phyloP scores from a whole-genome alignment of 1,140 invertebrate genomes.

The Chrysoperla carnea region DNA sequence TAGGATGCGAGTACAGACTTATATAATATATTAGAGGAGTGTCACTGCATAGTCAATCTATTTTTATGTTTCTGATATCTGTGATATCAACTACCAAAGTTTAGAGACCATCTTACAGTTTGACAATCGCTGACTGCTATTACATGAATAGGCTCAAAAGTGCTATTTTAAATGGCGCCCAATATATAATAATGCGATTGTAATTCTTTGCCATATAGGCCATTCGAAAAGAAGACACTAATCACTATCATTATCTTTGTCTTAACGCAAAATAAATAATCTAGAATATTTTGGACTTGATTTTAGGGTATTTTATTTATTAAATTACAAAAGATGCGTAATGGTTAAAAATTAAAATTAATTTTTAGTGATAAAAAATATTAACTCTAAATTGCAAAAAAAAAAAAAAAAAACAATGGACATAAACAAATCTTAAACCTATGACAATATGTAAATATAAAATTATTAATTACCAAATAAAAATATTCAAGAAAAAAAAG shows the following conservation, averaged over 20 bases:
- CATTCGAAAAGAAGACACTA: no score
- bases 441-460: constrained; percentile 26
- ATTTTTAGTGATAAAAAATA: not conserved
- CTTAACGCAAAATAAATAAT: not conserved
- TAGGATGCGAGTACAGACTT: no score
- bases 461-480: not conserved
- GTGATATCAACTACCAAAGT: no score
- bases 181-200: no score
- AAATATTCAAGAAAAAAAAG: not conserved
- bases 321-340: not conserved
- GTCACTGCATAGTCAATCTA: no score
- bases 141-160: no score
- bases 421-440: constrained; percentile 6
- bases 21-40: no score
- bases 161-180: no score
- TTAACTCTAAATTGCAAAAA: not conserved
- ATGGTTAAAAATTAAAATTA: not conserved
- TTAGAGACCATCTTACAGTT: no score
- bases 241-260: not conserved
- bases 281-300: not conserved
- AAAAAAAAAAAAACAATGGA: not conserved
- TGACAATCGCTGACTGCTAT: no score
- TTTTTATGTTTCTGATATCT: no score
- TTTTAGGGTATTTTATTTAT: not conserved
- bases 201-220: no score